Conservation (phyloP, 2,888 invertebrate genomes). For the Ferdinandea cuprea region DNA sequence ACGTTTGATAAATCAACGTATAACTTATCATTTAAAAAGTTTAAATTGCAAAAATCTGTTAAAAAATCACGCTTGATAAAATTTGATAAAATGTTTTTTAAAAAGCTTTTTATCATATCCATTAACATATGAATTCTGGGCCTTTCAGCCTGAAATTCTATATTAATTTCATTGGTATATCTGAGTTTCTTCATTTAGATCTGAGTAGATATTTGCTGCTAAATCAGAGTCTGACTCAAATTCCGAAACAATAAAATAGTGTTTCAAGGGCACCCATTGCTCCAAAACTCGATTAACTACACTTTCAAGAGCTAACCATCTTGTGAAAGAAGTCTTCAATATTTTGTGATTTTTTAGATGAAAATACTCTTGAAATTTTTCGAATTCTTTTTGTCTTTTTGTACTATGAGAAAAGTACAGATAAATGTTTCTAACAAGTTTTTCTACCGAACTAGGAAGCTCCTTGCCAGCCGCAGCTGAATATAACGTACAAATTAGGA, state of each 20-base stretch:
- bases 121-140: not conserved
- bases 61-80: no score
- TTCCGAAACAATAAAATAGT: no score
- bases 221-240: no score
- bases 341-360: constrained; percentile 12
- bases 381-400: not conserved
- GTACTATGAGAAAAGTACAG: not conserved
- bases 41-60: not conserved
- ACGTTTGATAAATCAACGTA: not conserved
- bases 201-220: not conserved
- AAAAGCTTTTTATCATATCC: not conserved
- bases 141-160: not conserved
- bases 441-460: not conserved
- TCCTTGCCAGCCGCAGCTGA: not conserved
- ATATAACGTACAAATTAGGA: no score
- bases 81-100: no score
- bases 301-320: not conserved
- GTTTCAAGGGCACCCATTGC: no score
- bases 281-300: constrained; percentile 5
- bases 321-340: not conserved
- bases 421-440: constrained; percentile 1
- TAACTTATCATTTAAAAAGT: not conserved
- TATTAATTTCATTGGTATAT: not conserved
- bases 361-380: constrained; percentile 1
- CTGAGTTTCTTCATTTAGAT: no score